These are phyloP conservation scores for Numenius phaeopus DNA, from an alignment of 2,797 vertebrate genomes.

Conservation along the genomic window DNA sequence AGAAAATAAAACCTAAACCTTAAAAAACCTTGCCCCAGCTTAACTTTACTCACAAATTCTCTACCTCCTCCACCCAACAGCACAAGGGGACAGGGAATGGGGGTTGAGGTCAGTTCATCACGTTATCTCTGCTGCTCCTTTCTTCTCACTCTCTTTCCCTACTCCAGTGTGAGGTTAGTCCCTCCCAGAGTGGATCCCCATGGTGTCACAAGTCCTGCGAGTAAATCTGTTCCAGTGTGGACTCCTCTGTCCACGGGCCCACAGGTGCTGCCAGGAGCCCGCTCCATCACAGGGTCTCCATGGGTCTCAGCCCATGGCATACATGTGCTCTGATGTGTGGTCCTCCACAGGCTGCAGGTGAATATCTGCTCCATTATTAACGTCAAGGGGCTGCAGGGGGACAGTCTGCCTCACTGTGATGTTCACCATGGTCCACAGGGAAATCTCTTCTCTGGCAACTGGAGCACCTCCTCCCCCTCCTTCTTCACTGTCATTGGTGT, in stretches of 20 bases:
- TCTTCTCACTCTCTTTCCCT: neutral
- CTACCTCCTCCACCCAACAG: neutral
- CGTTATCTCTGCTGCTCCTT: neutral
- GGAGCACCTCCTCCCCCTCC: neutral
- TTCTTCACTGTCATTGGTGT: neutral
- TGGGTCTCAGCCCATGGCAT: neutral
- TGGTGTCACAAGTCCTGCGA: neutral
- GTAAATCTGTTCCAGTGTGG: neutral
- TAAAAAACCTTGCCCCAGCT: neutral
- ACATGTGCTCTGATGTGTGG: neutral
- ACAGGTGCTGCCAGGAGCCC: neutral
- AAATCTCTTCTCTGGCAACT: neutral
- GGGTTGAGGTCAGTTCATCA: neutral
- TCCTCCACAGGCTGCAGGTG: neutral
- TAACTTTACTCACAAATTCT: neutral
- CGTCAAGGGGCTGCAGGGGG: neutral
- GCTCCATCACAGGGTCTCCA: neutral
- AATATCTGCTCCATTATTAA: neutral
- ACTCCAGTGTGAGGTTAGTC: neutral
- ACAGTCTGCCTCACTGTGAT: neutral
- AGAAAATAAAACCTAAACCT: neutral
- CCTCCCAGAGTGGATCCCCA: neutral
- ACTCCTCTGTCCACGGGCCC: neutral
- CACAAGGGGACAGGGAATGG: neutral
- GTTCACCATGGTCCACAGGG: neutral